Evolutionary conservation across 1,140 invertebrate species (phyloP).

Genomic region (Helicoverpa armigera): DNA sequence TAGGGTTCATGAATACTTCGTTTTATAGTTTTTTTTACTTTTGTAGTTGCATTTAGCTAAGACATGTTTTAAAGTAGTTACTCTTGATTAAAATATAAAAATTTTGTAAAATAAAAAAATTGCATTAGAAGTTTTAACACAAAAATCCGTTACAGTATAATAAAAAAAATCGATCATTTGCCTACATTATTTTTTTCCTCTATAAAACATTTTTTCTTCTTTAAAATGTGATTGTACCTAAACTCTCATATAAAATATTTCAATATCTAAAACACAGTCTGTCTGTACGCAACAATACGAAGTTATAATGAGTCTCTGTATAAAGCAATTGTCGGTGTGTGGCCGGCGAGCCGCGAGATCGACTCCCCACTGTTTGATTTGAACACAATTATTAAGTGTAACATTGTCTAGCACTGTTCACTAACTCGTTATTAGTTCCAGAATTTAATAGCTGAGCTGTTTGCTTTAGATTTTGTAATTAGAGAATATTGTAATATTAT

Average conservation of each 20-base stretch:
- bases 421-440: not conserved
- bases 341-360: constrained; percentile 48
- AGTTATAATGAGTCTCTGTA: constrained; percentile 60
- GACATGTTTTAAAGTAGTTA: no score
- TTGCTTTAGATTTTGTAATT: not conserved
- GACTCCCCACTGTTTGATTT: constrained; percentile 63
- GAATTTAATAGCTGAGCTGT: not conserved
- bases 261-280: not conserved
- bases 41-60: not conserved
- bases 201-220: no score
- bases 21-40: not conserved
- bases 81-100: no score
- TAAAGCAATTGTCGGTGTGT: constrained; percentile 59
- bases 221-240: no score
- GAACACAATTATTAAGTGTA: constrained; percentile 23
- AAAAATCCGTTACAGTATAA: no score
- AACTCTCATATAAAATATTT: no score
- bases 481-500: no score
- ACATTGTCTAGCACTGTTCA: not conserved
- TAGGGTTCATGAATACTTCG: not conserved
- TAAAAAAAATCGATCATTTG: no score
- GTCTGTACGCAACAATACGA: constrained; percentile 45
- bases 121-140: no score
- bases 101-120: no score
- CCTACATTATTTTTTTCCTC: no score